Evolutionary conservation across 2,113 vertebrate species (phyloP).

Genomic region (Erinaceus europaeus): DNA sequence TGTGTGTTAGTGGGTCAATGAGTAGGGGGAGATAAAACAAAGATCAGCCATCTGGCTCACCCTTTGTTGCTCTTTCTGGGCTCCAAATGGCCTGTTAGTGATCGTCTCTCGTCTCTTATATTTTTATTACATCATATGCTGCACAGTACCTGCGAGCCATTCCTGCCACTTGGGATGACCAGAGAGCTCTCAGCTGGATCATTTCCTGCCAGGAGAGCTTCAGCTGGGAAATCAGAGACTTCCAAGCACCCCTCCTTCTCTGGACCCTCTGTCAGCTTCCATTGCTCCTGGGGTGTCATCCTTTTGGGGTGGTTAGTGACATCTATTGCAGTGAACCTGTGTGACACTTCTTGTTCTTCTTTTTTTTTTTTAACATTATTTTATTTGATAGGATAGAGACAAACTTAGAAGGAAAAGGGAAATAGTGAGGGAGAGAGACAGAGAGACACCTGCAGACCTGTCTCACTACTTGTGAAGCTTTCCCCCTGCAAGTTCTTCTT

Average conservation of each 20-base stretch:
- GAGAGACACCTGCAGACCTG: too few relatives aligned
- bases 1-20: constrained; percentile 14
- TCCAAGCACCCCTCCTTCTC: too few relatives aligned
- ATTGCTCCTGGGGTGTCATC: not conserved
- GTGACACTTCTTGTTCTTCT: too few relatives aligned
- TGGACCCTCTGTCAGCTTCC: not conserved
- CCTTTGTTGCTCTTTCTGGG: not conserved
- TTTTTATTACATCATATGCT: constrained; percentile 48
- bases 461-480: too few relatives aligned
- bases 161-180: not conserved
- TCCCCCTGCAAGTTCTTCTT: too few relatives aligned
- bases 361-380: too few relatives aligned
- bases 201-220: not conserved
- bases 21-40: not conserved
- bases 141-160: constrained; percentile 19
- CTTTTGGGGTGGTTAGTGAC: not conserved
- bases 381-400: too few relatives aligned
- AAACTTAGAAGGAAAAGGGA: too few relatives aligned
- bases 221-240: not conserved
- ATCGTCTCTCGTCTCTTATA: not conserved
- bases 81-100: not conserved
- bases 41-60: not conserved
- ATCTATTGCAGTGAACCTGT: not conserved
- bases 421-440: too few relatives aligned
- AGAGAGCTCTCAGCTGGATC: not conserved